Evolutionary conservation across 2,797 vertebrate genomes (phyloP), one percentile per base, ranked within the genome.

Genomic region (Falco novaeseelandiae): DNA sequence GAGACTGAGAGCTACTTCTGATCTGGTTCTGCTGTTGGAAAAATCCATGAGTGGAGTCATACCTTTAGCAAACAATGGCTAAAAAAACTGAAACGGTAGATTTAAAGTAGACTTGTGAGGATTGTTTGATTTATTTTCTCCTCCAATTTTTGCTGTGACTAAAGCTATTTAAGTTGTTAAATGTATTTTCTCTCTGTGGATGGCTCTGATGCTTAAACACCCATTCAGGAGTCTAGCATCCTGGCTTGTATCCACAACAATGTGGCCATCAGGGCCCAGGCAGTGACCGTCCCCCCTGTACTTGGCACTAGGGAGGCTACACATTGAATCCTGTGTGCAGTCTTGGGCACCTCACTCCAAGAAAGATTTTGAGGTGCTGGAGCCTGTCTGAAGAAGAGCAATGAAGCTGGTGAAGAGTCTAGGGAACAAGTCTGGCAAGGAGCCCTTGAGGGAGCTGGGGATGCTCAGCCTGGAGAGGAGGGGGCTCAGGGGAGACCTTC

Each of bases 221-320:
- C 4, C 5, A 16, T 69, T 63, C 30, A 32, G 8, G 74, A 51
- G 67, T 58, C 38, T 44, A 19, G 19, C 21, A 12, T 62, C 34
- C 26, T 49, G 44, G 34, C 9, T 12, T 25, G 10, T 44, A 4
- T 32, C 57, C 62, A 57, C 2, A 26, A 4, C 2, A 10, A 26
- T 4, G 51, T 42, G 76, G 30, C 32, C 58, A 49, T 16, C 32
- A 29, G 48, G 32, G 29, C 6, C 1, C 13, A 46, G 46, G 46
- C 5, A 21, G 62, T 6, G 34, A 52, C 17, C 0, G 3, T 22
- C 4, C 29, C 48, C 48, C 10, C 30, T 30, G 36, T 11, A 16
- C 44, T 58, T 1, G 1, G 30, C 44, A 5, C 46, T 25, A 30
- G 20, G 9, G 57, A 62, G 38, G 61, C 59, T 7, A 4, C 38